Evolutionary conservation across 2,797 vertebrate genomes (phyloP).

Genomic region (Pseudochirops cupreus): DNA sequence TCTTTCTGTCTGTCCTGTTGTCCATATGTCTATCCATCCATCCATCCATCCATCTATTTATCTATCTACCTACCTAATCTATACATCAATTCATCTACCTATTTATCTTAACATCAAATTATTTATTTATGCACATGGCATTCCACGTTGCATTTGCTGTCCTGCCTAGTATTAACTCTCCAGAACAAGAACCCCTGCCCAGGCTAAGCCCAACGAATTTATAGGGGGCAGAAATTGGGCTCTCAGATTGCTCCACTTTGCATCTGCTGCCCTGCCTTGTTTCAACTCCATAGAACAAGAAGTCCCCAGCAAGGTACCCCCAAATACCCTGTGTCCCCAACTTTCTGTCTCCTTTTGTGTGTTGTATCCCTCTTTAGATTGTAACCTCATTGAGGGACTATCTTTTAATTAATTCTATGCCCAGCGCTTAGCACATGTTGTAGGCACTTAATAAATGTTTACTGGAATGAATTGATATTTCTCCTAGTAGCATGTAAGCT

Average conservation of each 20-base stretch:
- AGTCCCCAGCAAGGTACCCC: background rate
- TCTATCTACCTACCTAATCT: background rate
- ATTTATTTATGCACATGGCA: background rate
- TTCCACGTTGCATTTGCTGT: background rate
- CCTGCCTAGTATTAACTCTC: background rate
- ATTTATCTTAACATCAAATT: background rate
- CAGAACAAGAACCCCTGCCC: too few relatives aligned
- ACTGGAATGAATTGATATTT: background rate
- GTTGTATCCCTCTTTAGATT: background rate
- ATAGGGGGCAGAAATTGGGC: background rate
- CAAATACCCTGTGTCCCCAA: background rate
- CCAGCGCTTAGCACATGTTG: background rate
- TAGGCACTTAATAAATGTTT: background rate
- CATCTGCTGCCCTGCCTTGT: background rate
- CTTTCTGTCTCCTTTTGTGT: background rate
- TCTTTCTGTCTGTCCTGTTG: too few relatives aligned
- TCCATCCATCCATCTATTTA: too few relatives aligned
- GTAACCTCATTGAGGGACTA: background rate
- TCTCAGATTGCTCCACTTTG: background rate
- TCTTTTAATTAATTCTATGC: background rate
- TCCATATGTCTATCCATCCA: too few relatives aligned
- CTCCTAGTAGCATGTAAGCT: background rate
- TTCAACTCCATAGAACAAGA: background rate
- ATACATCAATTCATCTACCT: too few relatives aligned
- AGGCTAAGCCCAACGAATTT: too few relatives aligned